phyloP scores from a whole-genome alignment of 2,113 vertebrate species.

The Cynoglossus semilaevis region DNA sequence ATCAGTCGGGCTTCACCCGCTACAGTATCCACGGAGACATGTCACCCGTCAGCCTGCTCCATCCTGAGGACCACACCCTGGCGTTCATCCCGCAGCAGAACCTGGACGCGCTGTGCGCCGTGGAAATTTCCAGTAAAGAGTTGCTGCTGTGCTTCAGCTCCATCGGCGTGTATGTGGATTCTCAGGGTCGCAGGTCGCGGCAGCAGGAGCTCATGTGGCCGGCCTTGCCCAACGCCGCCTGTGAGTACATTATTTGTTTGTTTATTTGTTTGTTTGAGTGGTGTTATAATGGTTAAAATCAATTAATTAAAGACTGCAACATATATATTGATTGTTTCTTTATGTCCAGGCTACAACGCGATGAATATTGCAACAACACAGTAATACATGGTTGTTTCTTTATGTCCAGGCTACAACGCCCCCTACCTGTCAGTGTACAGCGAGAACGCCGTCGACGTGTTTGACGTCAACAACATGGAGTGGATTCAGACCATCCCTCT shows the following conservation, averaged over 20 bases:
- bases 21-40: constrained; percentile 87
- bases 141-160: constrained; percentile 96
- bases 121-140: constrained; percentile 96
- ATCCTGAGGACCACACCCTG: constrained; percentile 91
- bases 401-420: constrained; percentile 89
- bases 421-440: constrained; percentile 98
- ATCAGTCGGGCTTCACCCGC: constrained; percentile 90
- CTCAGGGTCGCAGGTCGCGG: constrained; percentile 92
- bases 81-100: constrained; percentile 89
- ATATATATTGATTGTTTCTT: neutral
- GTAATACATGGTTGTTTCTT: neutral
- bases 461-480: constrained; percentile 97
- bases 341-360: constrained; percentile 90
- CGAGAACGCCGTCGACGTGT: constrained; percentile 95
- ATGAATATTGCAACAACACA: too few species aligned
- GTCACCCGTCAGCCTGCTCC: constrained; percentile 84
- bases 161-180: constrained; percentile 95
- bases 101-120: constrained; percentile 91
- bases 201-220: constrained; percentile 99
- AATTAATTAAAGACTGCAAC: neutral
- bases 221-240: constrained; percentile 85
- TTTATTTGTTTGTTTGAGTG: neutral
- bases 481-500: constrained; percentile 98
- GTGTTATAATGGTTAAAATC: neutral
- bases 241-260: constrained; percentile 73